These are phyloP conservation scores for Intellagama lesueurii DNA, from an alignment of 2,797 vertebrate genomes.

Conservation along the genomic window DNA sequence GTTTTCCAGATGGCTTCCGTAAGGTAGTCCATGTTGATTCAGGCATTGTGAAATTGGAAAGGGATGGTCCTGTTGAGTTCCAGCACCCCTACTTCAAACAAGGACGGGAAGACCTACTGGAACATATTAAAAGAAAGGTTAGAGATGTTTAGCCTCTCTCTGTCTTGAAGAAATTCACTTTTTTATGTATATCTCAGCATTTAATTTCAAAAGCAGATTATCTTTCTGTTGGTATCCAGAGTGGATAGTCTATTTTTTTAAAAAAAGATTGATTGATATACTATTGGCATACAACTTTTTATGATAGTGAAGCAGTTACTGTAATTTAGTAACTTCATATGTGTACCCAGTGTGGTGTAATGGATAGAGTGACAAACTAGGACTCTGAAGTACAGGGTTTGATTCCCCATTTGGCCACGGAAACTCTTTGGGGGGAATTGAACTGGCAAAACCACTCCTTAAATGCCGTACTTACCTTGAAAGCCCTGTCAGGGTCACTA, in stretches of 20 bases:
- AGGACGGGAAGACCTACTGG: conserved; percentile 92
- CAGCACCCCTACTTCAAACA: conserved; percentile 95
- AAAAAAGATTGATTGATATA: too few relatives aligned
- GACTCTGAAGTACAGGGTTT: too few relatives aligned
- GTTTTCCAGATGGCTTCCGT: conserved; percentile 91
- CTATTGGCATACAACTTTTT: background rate
- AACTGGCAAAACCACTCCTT: too few relatives aligned
- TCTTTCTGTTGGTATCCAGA: background rate
- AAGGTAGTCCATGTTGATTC: conserved; percentile 96
- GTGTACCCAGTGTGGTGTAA: background rate
- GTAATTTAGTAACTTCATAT: background rate
- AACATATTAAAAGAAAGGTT: conserved; percentile 97
- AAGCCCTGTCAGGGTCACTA: too few relatives aligned
- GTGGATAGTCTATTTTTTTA: background rate
- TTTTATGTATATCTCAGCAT: background rate
- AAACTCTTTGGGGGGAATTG: too few relatives aligned
- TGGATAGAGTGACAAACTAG: too few relatives aligned
- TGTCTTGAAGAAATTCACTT: background rate
- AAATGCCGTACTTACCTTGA: too few relatives aligned
- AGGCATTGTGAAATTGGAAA: conserved; percentile 92
- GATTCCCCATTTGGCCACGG: too few relatives aligned
- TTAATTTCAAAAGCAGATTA: background rate
- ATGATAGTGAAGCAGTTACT: background rate
- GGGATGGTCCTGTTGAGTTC: conserved; percentile 93
- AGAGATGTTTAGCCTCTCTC: conserved; percentile 29